Percentiles rank a stretch among this genome's conserved stretches.
phyloP scores from a whole-genome alignment of 1,140 invertebrate species.

The Atta texana region DNA sequence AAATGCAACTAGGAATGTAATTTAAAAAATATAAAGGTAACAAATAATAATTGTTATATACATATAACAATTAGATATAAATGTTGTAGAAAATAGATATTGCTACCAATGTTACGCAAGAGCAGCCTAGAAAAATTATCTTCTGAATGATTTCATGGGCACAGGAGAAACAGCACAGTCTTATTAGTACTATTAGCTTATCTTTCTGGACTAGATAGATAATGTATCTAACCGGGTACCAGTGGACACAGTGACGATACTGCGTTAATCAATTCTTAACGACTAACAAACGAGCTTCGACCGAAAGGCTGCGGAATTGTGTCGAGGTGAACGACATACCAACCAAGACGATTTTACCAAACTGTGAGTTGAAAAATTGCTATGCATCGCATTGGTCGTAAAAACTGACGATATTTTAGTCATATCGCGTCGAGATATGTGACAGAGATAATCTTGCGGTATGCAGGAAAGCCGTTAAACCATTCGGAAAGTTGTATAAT shows the following conservation, averaged over 20 bases:
- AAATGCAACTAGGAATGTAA: background rate
- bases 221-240: slow-evolving; percentile 28
- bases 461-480: slow-evolving; percentile 12
- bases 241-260: slow-evolving; percentile 29
- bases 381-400: background rate
- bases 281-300: slow-evolving; percentile 57
- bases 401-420: slow-evolving; percentile 32
- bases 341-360: slow-evolving; percentile 44
- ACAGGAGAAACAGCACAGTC: background rate
- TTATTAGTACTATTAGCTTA: slow-evolving; percentile 63
- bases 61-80: background rate
- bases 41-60: background rate
- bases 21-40: background rate
- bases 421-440: background rate
- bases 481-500: slow-evolving; percentile 31
- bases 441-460: slow-evolving; percentile 22
- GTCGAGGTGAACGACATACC: slow-evolving; percentile 71
- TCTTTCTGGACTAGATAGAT: slow-evolving; percentile 56
- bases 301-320: slow-evolving; percentile 40
- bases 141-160: slow-evolving; percentile 16
- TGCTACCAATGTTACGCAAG: background rate
- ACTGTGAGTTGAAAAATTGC: slow-evolving; percentile 37
- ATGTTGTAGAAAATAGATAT: background rate
- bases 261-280: slow-evolving; percentile 69
- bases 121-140: background rate